Base-by-base conservation (phyloP, 2,888 invertebrate species). In the Papilio protenor region DNA sequence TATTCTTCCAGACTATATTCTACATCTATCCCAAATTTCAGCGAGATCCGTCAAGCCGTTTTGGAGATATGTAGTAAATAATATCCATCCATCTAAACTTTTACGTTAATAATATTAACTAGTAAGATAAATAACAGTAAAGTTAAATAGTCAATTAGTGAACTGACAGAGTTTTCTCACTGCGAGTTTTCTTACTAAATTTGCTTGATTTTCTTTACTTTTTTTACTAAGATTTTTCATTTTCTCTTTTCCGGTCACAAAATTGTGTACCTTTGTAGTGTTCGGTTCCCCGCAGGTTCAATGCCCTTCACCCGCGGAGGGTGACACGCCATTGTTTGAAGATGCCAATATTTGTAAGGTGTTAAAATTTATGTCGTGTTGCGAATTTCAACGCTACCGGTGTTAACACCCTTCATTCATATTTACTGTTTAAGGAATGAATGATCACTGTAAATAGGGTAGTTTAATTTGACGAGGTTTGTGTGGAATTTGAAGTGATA, bases 311-410 rank as follows among this genome's bases (percentile, higher is more conserved):
- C 86, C 85, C 82, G 80, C 80, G 79, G 79, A 81, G 86, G 90
- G 89, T 87, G 87, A 84, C 82, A 86, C 83, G 81, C 86, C 82
- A 89, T 91, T 91, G 90, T 91, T 89, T 87, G 83, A 84, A 79
- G 80, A 86, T 82, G 84, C 83, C 83, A 78, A 84, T 85, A 84
- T 86, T 87, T 87, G 87, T 85, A 79, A 82, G 87, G 85, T 84
- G 88, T 86, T 87, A 85, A 87, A 87, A 87, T 86, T 84, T 79
- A 80, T 82, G 81, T 79, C 71, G 72, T 71, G 74, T 78, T 71
- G 73, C 73, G 71, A 73, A 77, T 79, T 79, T 64, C 23, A 75
- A 66, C 23, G 57, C 66, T 47, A 14, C 45, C 59, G 21, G 59
- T 66, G 27, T 76, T 45, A 59, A 70, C 52, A 55, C n/a, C 52